A percentile compares a stretch with the other conserved stretches of the same genome.
These are phyloP conservation scores for Caradrina kadenii DNA, from an alignment of 2,888 invertebrate genomes.

Conservation along the genomic window DNA sequence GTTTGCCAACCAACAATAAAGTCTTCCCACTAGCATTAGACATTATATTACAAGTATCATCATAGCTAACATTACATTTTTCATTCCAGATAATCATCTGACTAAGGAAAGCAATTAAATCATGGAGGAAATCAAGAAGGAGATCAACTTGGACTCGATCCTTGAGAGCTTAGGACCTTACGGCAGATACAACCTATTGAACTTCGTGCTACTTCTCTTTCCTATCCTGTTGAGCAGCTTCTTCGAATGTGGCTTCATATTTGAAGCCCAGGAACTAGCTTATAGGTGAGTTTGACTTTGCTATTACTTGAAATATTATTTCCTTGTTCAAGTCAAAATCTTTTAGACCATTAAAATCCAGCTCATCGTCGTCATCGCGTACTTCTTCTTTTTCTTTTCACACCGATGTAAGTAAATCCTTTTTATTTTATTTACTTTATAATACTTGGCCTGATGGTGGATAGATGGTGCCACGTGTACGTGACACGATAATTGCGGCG, in stretches of 20 bases:
- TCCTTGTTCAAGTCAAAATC: no score
- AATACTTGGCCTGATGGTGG: no score
- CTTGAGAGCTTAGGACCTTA: slow-evolving; percentile 86
- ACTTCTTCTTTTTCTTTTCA: no score
- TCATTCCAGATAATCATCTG: slow-evolving; percentile 67
- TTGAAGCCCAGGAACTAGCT: slow-evolving; percentile 83
- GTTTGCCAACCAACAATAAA: no score
- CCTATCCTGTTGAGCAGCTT: slow-evolving; percentile 85
- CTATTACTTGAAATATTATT: background rate
- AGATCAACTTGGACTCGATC: slow-evolving; percentile 86
- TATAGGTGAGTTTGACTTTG: slow-evolving; percentile 76
- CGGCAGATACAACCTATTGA: slow-evolving; percentile 85
- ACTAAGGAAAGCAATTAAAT: slow-evolving; percentile 27
- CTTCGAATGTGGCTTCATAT: slow-evolving; percentile 87
- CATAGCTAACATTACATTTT: background rate
- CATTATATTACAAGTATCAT: background rate
- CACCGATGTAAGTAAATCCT: no score
- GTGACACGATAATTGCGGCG: no score
- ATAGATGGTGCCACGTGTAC: no score
- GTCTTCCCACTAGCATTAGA: background rate
- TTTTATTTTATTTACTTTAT: no score
- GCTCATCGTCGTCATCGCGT: no score
- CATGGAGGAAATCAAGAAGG: slow-evolving; percentile 84
- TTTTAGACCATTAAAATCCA: no score
- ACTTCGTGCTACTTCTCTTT: slow-evolving; percentile 83